Base-by-base conservation (phyloP, 2,113 vertebrate species). In the Plestiodon gilberti region DNA sequence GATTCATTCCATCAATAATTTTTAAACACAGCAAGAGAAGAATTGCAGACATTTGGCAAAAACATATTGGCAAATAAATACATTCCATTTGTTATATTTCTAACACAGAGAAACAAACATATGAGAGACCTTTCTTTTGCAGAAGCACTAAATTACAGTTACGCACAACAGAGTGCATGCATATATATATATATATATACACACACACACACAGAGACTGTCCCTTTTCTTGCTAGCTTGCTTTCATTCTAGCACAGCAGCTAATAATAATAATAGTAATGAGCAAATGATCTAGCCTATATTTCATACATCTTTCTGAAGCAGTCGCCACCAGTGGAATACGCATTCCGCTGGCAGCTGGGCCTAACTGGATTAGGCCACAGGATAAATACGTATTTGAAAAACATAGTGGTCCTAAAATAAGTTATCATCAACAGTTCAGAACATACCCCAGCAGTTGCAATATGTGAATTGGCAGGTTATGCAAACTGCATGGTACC, bases 211-310 rank as follows among this genome's bases (percentile, higher is more conserved):
- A 55, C 52, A 55, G 6, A 55, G 6, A 55, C 52, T 8, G 6
- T 8, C 43, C 59, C 86, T 82, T 89, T 61, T 71, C 71, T 79
- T 55, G 82, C 82, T 87, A 93, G 73, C 1, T 17, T 57, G 55
- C 89, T 89, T 71, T 89, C 90, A 93, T 94, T 86, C 87, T 85
- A 89, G 84, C 89, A 87, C 85, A 91, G 81, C 79, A 89, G 87
- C 80, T 94, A 94, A 93, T 88, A 89, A 91, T 88, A 78, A 82
- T 48, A 48, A 48, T 48, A n/a, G n/a, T n/a, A n/a, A n/a, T n/a
- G n/a, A n/a, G 88, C 90, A 82, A 91, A 90, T 92, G 89, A 92
- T 94, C 89, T 93, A 91, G 82, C 86, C 91, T 79, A 75, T 14
- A 88, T 87, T 91, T 94, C 86, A 90, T 65, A 89, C 87, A 78